Evolutionary conservation across 2,113 vertebrate genomes (phyloP).

Genomic region (Epinephelus moara): DNA sequence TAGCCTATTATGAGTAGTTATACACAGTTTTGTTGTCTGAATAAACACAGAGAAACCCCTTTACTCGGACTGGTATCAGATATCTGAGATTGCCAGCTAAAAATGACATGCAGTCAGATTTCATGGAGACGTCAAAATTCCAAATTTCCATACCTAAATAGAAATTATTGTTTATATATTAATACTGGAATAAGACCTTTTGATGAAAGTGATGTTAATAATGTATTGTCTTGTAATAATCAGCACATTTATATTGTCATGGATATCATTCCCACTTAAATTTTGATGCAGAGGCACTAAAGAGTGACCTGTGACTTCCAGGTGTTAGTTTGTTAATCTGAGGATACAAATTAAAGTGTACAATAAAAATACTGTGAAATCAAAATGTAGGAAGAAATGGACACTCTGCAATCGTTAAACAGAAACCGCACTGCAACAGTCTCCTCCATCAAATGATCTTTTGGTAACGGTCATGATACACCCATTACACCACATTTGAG

Average conservation of each 20-base stretch:
- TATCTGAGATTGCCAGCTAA: neutral
- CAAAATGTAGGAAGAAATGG: neutral
- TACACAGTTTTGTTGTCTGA: neutral
- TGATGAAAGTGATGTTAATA: neutral
- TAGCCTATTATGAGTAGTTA: neutral
- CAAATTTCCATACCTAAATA: neutral
- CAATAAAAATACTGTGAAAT: neutral
- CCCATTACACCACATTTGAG: slow-evolving; percentile 35
- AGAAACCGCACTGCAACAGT: neutral
- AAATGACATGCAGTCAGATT: neutral
- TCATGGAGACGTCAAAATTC: no score
- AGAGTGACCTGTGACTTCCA: neutral
- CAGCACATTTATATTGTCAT: neutral
- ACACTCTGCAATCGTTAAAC: neutral
- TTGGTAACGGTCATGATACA: slow-evolving; percentile 23
- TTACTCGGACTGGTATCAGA: neutral
- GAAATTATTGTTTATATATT: neutral
- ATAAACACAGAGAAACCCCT: neutral
- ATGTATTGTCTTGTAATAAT: neutral
- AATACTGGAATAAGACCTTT: neutral
- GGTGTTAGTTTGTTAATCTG: neutral
- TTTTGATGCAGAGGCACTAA: neutral
- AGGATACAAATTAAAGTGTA: neutral
- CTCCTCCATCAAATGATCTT: slow-evolving; percentile 6
- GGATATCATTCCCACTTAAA: neutral